Conservation (phyloP, 2,113 vertebrate genomes). For the Apistogramma diplotaenia region DNA sequence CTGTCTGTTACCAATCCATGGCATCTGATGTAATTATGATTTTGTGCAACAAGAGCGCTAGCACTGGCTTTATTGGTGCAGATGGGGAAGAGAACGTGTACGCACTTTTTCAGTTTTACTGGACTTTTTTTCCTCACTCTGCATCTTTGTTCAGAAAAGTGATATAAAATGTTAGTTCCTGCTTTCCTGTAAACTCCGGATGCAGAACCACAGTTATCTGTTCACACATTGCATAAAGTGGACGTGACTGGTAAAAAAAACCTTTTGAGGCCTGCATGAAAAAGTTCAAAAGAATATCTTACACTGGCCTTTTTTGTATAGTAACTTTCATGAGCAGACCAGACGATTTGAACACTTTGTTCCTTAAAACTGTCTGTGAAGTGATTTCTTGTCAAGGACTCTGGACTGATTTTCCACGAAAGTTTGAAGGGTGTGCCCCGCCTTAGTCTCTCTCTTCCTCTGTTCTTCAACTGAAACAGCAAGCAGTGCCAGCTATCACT, state of each 20-base stretch:
- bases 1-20: not conserved
- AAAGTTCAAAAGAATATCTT: not conserved
- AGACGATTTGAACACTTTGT: fast-evolving
- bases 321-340: not conserved
- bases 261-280: not conserved
- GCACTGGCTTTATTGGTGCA: not conserved
- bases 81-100: not conserved
- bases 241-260: constrained; percentile 6
- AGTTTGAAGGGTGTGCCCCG: not conserved
- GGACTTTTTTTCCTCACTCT: not conserved
- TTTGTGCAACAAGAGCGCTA: not conserved
- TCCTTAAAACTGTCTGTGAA: not conserved
- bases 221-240: constrained; percentile 32
- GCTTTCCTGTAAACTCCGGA: constrained; percentile 28
- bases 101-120: not conserved
- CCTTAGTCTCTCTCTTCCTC: not conserved
- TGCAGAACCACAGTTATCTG: constrained; percentile 33
- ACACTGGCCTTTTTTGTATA: not conserved
- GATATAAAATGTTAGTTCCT: constrained; percentile 35
- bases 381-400: not conserved
- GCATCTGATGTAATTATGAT: constrained; percentile 16
- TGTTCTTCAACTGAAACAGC: not conserved
- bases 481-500: not conserved
- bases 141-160: constrained; percentile 22
- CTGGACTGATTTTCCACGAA: not conserved